A percentile compares a stretch with the other conserved stretches of the same genome.
Conservation (phyloP, 1,140 invertebrate species). For the Trachymyrmex cornetzi region DNA sequence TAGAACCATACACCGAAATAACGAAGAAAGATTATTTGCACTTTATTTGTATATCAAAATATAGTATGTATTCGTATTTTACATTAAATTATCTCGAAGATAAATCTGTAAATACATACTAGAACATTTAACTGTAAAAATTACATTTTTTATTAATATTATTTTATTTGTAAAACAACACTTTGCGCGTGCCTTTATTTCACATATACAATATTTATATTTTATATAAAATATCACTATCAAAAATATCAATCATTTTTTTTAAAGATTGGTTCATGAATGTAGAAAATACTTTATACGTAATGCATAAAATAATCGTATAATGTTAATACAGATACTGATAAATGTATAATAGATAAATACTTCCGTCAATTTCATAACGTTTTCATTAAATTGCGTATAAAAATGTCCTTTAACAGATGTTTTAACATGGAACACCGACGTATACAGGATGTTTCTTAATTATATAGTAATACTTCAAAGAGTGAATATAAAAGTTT, state of each 20-base stretch:
- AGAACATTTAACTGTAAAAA: background rate
- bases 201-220: background rate
- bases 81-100: background rate
- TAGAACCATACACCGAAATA: slow-evolving; percentile 1
- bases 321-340: background rate
- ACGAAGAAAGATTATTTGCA: slow-evolving; percentile 46
- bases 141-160: slow-evolving; percentile 13
- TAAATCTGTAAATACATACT: slow-evolving; percentile 36
- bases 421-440: background rate
- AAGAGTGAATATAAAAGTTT: background rate
- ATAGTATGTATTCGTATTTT: background rate
- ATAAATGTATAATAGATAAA: slow-evolving; percentile 17
- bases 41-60: slow-evolving; percentile 51
- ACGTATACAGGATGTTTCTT: background rate
- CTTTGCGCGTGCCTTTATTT: slow-evolving; percentile 4
- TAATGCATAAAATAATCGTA: slow-evolving; percentile 5
- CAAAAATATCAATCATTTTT: slow-evolving; percentile 50
- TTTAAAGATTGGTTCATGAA: slow-evolving; percentile 11
- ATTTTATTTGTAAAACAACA: slow-evolving; percentile 34
- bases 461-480: background rate
- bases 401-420: slow-evolving; percentile 26
- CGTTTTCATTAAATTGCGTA: background rate
- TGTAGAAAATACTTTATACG: slow-evolving; percentile 10
- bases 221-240: slow-evolving; percentile 54
- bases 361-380: background rate